phyloP scores from a whole-genome alignment of 2,113 vertebrate genomes.

The Crotophaga sulcirostris region DNA sequence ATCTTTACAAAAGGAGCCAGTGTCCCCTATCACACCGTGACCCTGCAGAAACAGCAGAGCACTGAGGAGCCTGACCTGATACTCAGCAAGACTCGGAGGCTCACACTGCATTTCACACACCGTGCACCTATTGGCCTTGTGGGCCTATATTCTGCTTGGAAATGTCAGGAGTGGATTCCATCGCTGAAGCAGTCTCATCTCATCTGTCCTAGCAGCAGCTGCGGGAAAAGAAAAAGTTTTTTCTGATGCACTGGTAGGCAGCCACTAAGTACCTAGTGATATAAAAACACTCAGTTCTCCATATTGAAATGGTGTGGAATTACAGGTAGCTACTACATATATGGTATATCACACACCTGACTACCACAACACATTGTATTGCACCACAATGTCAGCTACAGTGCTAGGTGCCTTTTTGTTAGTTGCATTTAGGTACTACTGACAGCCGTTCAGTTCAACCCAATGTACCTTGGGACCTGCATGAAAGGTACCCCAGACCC shows the following conservation, averaged over 20 bases:
- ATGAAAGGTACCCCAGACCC: neutral
- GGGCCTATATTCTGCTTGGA: neutral
- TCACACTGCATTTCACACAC: neutral
- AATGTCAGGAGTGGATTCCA: neutral
- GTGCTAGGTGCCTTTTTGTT: neutral
- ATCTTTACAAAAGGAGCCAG: neutral
- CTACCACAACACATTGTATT: neutral
- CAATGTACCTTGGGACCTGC: neutral
- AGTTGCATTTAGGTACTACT: neutral
- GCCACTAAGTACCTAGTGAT: neutral
- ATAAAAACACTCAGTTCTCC: neutral
- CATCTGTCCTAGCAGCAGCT: neutral
- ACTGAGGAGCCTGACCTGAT: neutral
- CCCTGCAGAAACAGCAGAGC: neutral
- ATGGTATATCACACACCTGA: rapidly evolving
- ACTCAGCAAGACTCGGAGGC: neutral
- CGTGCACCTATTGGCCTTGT: neutral
- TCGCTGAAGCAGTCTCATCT: neutral
- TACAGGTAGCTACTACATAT: neutral
- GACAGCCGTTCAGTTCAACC: neutral
- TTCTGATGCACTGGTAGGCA: neutral
- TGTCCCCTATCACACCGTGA: neutral
- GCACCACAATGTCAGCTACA: neutral
- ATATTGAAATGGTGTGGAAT: neutral
- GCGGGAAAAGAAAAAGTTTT: neutral